Base-by-base conservation (phyloP, 1,140 invertebrate species). In the Cheumatopsyche charites region DNA sequence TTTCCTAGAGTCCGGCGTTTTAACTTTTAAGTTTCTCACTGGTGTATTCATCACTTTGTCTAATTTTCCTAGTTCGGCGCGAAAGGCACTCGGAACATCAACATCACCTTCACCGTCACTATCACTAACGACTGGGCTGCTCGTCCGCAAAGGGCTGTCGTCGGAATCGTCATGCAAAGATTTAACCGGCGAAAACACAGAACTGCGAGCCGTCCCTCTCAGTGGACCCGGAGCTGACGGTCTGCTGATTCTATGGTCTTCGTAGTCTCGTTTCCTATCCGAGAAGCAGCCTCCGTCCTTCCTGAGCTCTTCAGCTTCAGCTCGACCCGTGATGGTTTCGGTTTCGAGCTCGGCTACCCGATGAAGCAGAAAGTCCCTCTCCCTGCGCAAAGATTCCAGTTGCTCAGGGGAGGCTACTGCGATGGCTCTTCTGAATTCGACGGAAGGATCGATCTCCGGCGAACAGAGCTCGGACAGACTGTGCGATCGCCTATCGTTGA, bases 271-370 rank as follows among this genome's bases (percentile, higher is more conserved):
- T 15, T 62, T 68, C 13, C 19, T 45, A 55, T 68, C 66, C 25
- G 55, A 23, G n/a, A 45, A 29, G 11, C 5, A 84, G 17, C 36
- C 61, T 67, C 62, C 47, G 17, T 75, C 74, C 7, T 19, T 84
- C 66, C 88, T 86, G 65, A 91, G 82, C 70, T 90, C 85, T 49
- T 88, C 87, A 19, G 88, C 87, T 71, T 88, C 86, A 0, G 87
- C 86, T 5, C 88, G 80, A 45, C 86, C 87, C 0, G 89, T 87
- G 55, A 90, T 80, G 25, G 88, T 88, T 72, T 91, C 89, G 0
- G 90, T 89, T 78, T 93, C 91, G 78, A 92, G 86, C 77, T 90
- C 90, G 2, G 89, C 87, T 3, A 91, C 85, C 68, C 88, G 88
- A 55, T 90, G 87, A 36, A 92, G 78, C 49, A 92, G 78, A 5